phyloP scores from a whole-genome alignment of 2,888 invertebrate genomes.

The Drosophila subsilvestris region DNA sequence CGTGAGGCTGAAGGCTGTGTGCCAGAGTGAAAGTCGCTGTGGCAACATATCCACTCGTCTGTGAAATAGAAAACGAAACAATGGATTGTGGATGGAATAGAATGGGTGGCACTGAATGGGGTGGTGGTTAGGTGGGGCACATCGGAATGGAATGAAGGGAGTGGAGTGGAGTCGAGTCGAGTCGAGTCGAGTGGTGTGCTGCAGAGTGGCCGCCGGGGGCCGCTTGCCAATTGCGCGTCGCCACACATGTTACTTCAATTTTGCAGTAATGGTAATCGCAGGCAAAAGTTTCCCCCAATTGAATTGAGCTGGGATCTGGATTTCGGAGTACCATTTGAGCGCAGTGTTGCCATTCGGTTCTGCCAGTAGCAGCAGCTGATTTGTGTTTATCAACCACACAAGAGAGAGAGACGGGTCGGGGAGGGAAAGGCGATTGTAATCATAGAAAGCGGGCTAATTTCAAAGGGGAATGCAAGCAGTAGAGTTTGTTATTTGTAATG shows the following conservation, averaged over 20 bases:
- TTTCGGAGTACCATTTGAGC: constrained; percentile 34
- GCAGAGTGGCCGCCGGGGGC: constrained; percentile 58
- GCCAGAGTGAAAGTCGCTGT: constrained; percentile 70
- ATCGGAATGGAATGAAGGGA: constrained; percentile 24
- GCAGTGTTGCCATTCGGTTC: constrained; percentile 18
- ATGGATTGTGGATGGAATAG: constrained; percentile 31
- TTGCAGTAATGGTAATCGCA: constrained; percentile 69
- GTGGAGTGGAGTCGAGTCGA: neutral
- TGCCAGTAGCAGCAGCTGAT: constrained; percentile 25
- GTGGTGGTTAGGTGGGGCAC: constrained; percentile 16
- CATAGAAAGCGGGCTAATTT: constrained; percentile 31
- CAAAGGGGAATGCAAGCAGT: neutral
- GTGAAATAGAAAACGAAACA: constrained; percentile 79
- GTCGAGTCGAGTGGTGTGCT: neutral
- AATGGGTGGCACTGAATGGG: constrained; percentile 5
- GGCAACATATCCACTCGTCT: constrained; percentile 68
- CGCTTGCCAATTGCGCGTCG: constrained; percentile 57
- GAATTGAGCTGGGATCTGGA: constrained; percentile 37
- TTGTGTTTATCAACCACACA: constrained; percentile 39
- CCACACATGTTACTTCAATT: constrained; percentile 76
- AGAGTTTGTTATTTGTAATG: neutral
- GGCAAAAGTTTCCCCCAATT: constrained; percentile 35
- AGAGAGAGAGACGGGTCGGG: constrained; percentile 15
- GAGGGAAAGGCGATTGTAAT: constrained; percentile 26
- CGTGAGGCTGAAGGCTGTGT: constrained; percentile 64